Evolutionary conservation across 2,113 vertebrate species (phyloP), one percentile per base, ranked within the genome.

Genomic region (Clinocottus analis): DNA sequence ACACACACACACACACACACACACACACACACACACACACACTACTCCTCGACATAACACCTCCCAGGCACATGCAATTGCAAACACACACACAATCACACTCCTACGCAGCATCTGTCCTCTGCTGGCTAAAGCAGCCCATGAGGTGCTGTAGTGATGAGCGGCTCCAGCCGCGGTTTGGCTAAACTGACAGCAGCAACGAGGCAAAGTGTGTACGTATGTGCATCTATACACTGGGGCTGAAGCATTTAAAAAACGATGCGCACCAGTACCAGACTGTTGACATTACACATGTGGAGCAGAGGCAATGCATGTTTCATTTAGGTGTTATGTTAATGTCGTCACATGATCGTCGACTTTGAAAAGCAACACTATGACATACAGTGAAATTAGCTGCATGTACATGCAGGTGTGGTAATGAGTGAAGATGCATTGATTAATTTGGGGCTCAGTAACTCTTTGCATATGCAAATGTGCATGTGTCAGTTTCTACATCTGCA

Each of bases 81-180:
- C 33, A 70, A 41, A 68, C 53, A 55, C 39, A 80, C 14, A 73
- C 16, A 61, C 0, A 85, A 27, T 53, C 72, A 70, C 33, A 72
- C 78, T 77, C 90, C 82, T 72, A 85, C 85, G 51, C 86, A 88
- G 80, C 89, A 93, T 91, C 91, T 91, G 90, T 85, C 88, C 82
- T 77, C 79, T 68, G 78, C 67, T 84, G 82, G 87, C 74, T 77
- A 47, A 79, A 79, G 63, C 63, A 71, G 75, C 73, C 62, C 69
- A 56, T 60, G 67, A 88, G 81, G 64, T 69, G 65, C 82, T 82
- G 61, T n/a, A 47, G 60, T 55, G 77, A 65, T 56, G 79, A 88
- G 65, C 43, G 17, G 39, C 41, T 85, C 75, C 75, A 86, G 68
- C 64, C 84, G 74, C 12, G 19, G 81, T 86, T 85, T 80, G 77